phyloP scores from a whole-genome alignment of 2,888 invertebrate species.

The Lordiphosa fenestrarum region DNA sequence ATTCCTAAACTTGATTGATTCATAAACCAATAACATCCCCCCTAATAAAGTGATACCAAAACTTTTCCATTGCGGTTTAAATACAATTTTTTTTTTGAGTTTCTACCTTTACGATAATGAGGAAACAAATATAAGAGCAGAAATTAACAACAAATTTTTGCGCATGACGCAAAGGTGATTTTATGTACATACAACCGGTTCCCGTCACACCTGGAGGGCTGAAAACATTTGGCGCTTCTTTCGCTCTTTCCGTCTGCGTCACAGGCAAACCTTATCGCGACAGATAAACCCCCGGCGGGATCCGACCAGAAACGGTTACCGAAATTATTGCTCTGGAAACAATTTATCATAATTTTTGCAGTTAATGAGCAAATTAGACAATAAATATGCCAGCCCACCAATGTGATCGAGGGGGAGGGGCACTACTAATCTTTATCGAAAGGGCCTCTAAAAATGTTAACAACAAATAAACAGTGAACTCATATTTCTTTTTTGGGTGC shows the following conservation, averaged over 20 bases:
- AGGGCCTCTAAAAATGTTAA: slow-evolving; percentile 30
- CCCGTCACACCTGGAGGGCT: slow-evolving; percentile 17
- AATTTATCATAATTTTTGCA: slow-evolving; percentile 28
- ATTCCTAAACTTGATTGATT: background rate
- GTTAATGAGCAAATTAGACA: slow-evolving; percentile 24
- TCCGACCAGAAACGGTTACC: background rate
- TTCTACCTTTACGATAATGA: slow-evolving; percentile 11
- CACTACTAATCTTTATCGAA: slow-evolving; percentile 19
- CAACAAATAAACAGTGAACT: slow-evolving; percentile 27
- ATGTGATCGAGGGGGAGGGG: slow-evolving; percentile 2
- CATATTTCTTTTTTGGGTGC: slow-evolving; percentile 15
- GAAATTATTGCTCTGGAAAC: slow-evolving; percentile 13
- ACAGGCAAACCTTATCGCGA: slow-evolving; percentile 4
- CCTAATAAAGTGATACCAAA: background rate
- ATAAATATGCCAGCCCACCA: slow-evolving; percentile 10
- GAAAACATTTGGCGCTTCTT: slow-evolving; percentile 9
- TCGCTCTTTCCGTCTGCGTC: slow-evolving; percentile 7
- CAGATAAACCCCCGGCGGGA: slow-evolving; percentile 25
- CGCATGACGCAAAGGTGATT: slow-evolving; percentile 17
- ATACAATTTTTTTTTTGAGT: slow-evolving; percentile 5
- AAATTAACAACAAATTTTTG: slow-evolving; percentile 33
- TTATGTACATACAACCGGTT: slow-evolving; percentile 24
- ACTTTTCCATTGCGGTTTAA: slow-evolving; percentile 4
- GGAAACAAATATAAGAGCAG: slow-evolving; percentile 24
- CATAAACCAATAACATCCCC: background rate